Evolutionary conservation across 2,797 vertebrate species (phyloP).

Genomic region (Atherinosoma microstoma): DNA sequence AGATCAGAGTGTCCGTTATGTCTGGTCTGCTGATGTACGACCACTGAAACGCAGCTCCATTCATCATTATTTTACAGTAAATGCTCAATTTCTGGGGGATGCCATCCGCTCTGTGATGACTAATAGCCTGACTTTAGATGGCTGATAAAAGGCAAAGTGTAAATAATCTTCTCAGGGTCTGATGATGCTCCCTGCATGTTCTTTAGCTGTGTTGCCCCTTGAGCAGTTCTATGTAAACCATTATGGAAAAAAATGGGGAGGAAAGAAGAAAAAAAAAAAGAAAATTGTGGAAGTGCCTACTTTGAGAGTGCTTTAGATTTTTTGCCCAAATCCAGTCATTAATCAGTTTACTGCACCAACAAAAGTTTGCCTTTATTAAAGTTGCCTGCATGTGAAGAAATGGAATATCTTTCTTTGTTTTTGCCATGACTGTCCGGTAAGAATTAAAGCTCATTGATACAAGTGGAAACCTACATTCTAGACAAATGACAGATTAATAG

Average conservation of each 20-base stretch:
- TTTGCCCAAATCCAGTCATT: conserved; percentile 56
- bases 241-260: too few species aligned
- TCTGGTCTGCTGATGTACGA: conserved; percentile 86
- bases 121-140: conserved; percentile 90
- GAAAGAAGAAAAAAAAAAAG: conserved; percentile 30
- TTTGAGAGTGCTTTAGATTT: conserved; percentile 66
- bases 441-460: background rate
- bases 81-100: conserved; percentile 90
- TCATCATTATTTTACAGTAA: conserved; percentile 95
- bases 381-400: conserved; percentile 50
- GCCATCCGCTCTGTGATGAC: conserved; percentile 93
- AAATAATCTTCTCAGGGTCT: conserved; percentile 90
- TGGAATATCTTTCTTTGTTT: conserved; percentile 15
- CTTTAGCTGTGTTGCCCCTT: conserved; percentile 65
- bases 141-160: conserved; percentile 93
- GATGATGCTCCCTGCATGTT: conserved; percentile 78
- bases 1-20: conserved; percentile 85
- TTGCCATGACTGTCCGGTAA: background rate
- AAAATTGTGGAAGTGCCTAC: conserved; percentile 32
- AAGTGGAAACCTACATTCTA: background rate
- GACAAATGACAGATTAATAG: background rate
- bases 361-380: conserved; percentile 60
- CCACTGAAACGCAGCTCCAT: conserved; percentile 89
- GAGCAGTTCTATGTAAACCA: conserved; percentile 56
- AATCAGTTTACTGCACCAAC: conserved; percentile 63